Evolutionary conservation across 53 echinoderm and acorn worm species (phyloP).

Genomic region (Patiria pectinifera): DNA sequence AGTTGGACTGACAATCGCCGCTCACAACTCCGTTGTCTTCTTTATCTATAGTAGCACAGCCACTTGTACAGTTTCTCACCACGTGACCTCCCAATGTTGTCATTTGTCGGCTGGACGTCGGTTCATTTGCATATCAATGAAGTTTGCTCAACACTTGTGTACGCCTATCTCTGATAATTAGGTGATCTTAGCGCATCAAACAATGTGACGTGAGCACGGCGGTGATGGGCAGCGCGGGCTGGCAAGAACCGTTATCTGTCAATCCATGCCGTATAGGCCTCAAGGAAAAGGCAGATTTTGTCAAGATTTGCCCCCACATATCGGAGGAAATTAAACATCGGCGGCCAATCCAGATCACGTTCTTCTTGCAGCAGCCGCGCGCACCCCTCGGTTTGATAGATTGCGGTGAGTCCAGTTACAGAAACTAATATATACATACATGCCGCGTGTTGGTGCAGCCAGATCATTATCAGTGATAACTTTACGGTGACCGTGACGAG

Average conservation of each 20-base stretch:
- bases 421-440: slow-evolving; percentile 60
- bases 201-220: slow-evolving; percentile 55
- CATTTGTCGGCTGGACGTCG: slow-evolving; percentile 85
- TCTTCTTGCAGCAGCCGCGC: not conserved
- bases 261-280: not conserved
- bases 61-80: slow-evolving; percentile 70
- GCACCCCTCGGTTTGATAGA: slow-evolving; percentile 36
- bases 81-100: slow-evolving; percentile 83
- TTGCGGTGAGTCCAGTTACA: slow-evolving; percentile 57
- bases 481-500: slow-evolving; percentile 56
- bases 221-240: slow-evolving; percentile 17
- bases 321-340: slow-evolving; percentile 46
- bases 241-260: not conserved
- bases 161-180: slow-evolving; percentile 90
- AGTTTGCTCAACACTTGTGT: slow-evolving; percentile 76
- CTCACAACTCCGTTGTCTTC: slow-evolving; percentile 58
- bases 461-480: slow-evolving; percentile 60
- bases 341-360: slow-evolving; percentile 51
- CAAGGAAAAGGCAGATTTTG: slow-evolving; percentile 1
- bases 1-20: slow-evolving; percentile 46
- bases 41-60: slow-evolving; percentile 58
- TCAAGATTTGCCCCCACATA: slow-evolving; percentile 33
- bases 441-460: slow-evolving; percentile 44
- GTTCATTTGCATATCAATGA: slow-evolving; percentile 96
- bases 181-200: slow-evolving; percentile 74